Conservation (phyloP, 2,888 invertebrate species). For the Hypsopygia costalis region DNA sequence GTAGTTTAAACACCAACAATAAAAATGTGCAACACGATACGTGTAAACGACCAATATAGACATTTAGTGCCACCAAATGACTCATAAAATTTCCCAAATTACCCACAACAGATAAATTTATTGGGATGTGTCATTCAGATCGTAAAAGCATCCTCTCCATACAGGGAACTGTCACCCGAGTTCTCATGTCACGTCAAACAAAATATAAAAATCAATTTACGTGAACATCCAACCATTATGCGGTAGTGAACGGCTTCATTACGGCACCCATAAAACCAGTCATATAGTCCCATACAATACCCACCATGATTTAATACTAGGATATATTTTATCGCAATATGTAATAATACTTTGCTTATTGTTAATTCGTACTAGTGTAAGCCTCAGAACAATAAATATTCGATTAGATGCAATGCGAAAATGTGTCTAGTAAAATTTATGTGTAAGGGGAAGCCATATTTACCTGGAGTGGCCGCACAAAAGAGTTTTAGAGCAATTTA, state of each 20-base stretch:
- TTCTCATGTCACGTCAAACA: conserved; percentile 77
- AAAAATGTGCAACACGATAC: conserved; percentile 48
- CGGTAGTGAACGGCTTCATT: conserved; percentile 69
- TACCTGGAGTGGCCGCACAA: conserved; percentile 63
- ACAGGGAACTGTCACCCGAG: conserved; percentile 34
- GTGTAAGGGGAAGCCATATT: conserved; percentile 56
- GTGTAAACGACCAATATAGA: conserved; percentile 45
- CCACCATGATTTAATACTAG: conserved; percentile 48
- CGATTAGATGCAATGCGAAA: conserved; percentile 72
- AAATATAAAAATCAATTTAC: conserved; percentile 78
- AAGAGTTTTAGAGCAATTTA: conserved; percentile 55
- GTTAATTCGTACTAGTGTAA: conserved; percentile 65
- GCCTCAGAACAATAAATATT: conserved; percentile 74
- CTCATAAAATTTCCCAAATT: conserved; percentile 75
- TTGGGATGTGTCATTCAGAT: conserved; percentile 56
- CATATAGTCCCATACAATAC: conserved; percentile 47
- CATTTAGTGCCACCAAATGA: conserved; percentile 69
- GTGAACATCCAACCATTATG: conserved; percentile 59
- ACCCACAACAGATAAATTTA: conserved; percentile 73
- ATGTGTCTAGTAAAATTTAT: conserved; percentile 66
- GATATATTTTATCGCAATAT: conserved; percentile 46
- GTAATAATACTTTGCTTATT: conserved; percentile 71
- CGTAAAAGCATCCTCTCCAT: conserved; percentile 57
- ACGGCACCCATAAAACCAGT: conserved; percentile 57
- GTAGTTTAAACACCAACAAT: conserved; percentile 33